These are phyloP conservation scores for Mimas tiliae DNA, from an alignment of 2,888 invertebrate genomes.

Conservation along the genomic window DNA sequence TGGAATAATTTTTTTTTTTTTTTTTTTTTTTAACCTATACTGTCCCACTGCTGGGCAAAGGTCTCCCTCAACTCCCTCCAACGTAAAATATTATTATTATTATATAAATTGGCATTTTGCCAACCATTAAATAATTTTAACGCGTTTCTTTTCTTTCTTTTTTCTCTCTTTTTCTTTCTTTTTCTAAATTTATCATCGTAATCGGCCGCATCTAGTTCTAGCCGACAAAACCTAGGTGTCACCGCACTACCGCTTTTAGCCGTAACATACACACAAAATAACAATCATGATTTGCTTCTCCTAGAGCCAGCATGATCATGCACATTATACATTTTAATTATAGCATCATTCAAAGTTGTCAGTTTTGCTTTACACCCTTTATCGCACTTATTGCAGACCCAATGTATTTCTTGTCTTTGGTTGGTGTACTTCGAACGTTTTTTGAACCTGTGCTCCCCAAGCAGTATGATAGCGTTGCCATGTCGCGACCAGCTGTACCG, in stretches of 20 bases:
- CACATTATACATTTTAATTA: conserved; percentile 68
- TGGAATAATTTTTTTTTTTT: no score
- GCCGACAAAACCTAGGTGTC: no score
- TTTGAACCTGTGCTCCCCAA: conserved; percentile 76
- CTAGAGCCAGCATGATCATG: conserved; percentile 66
- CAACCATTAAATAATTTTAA: no score
- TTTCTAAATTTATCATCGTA: no score
- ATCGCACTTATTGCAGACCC: conserved; percentile 78
- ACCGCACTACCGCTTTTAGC: background rate
- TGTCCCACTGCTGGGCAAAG: no score
- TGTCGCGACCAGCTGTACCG: conserved; percentile 75
- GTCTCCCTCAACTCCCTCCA: no score
- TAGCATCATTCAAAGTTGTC: conserved; percentile 71
- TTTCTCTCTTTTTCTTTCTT: no score
- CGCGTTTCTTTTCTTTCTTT: no score
- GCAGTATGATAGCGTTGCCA: conserved; percentile 75
- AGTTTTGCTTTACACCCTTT: conserved; percentile 77
- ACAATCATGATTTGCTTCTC: conserved; percentile 36
- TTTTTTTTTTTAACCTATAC: no score
- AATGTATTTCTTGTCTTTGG: conserved; percentile 70
- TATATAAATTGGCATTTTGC: no score
- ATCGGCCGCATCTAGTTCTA: no score
- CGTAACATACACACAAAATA: background rate
- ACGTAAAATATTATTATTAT: no score
- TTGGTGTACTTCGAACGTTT: conserved; percentile 71